These are phyloP conservation scores for Tenualosa ilisha DNA, from an alignment of 2,797 vertebrate genomes.

Conservation along the genomic window DNA sequence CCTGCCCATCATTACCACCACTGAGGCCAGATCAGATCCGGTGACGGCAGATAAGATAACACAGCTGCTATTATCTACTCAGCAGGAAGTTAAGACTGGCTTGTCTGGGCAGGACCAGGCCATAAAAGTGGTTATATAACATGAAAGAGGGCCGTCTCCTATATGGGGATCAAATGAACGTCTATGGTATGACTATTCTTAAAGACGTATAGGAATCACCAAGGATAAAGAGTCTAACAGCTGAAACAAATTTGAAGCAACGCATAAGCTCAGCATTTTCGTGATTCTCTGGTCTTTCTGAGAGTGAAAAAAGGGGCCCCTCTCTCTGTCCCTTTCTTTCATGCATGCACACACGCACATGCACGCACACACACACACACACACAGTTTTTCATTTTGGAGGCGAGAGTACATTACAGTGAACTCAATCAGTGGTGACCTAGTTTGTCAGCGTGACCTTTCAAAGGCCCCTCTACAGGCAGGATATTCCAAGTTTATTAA, in stretches of 20 bases:
- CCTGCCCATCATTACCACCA: constrained; percentile 1
- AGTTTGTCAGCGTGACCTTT: constrained; percentile 32
- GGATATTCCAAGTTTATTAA: constrained; percentile 53
- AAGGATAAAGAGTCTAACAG: not conserved
- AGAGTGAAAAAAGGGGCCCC: not conserved
- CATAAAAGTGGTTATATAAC: constrained; percentile 28
- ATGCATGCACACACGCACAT: not conserved
- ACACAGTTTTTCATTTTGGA: not conserved
- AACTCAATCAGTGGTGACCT: constrained; percentile 1
- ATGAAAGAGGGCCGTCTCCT: constrained; percentile 26
- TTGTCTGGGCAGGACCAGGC: constrained; percentile 31
- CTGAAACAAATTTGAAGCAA: not conserved
- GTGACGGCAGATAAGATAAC: constrained; percentile 19
- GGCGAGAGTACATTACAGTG: not conserved
- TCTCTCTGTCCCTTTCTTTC: not conserved
- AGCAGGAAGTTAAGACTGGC: not conserved
- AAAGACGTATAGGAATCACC: not conserved
- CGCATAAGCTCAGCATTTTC: not conserved
- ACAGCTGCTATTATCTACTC: not conserved
- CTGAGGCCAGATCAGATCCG: constrained; percentile 3
- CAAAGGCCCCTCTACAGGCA: constrained; percentile 26
- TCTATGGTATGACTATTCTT: not conserved
- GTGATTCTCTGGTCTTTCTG: not conserved
- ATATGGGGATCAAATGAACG: not conserved
- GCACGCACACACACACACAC: constrained; percentile 11